Evolutionary conservation across 2,888 invertebrate species (phyloP).

Genomic region (Apoda limacodes): DNA sequence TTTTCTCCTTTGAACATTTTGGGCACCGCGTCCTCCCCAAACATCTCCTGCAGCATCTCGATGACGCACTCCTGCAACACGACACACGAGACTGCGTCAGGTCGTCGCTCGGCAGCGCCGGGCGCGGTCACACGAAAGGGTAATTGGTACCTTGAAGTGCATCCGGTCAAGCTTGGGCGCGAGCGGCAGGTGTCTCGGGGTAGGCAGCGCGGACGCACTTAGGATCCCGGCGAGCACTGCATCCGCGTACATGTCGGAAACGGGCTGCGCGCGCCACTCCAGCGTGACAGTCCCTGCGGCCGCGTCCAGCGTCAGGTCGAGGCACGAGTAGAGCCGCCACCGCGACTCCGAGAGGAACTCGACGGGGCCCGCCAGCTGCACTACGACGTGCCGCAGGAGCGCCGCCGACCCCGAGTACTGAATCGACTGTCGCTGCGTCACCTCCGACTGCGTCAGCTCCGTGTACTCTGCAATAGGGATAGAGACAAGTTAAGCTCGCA

Average conservation of each 20-base stretch:
- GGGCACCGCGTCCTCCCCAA: conserved; percentile 92
- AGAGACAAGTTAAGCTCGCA: too few relatives aligned
- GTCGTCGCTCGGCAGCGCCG: conserved; percentile 2
- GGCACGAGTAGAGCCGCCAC: conserved; percentile 83
- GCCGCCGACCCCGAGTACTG: conserved; percentile 83
- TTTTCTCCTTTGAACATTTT: conserved; percentile 94
- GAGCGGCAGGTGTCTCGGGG: conserved; percentile 38
- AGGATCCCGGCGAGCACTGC: conserved; percentile 90
- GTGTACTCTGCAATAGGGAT: conserved; percentile 98
- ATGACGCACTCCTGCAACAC: conserved; percentile 80
- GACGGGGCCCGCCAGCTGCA: conserved; percentile 81
- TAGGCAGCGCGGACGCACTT: conserved; percentile 71
- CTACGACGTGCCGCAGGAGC: conserved; percentile 79
- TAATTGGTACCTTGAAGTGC: conserved; percentile 81
- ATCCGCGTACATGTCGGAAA: conserved; percentile 98
- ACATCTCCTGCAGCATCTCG: conserved; percentile 94
- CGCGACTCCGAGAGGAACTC: conserved; percentile 76
- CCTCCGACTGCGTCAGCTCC: conserved; percentile 92
- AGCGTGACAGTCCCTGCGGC: conserved; percentile 81
- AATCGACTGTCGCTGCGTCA: conserved; percentile 92
- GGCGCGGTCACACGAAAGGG: conserved; percentile 2
- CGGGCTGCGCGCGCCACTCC: conserved; percentile 95
- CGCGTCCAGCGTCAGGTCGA: conserved; percentile 82
- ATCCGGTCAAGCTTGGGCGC: conserved; percentile 83
- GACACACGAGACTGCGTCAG: not conserved